Evolutionary conservation across 2,888 invertebrate genomes (phyloP).

Genomic region (Scaeva pyrastri): DNA sequence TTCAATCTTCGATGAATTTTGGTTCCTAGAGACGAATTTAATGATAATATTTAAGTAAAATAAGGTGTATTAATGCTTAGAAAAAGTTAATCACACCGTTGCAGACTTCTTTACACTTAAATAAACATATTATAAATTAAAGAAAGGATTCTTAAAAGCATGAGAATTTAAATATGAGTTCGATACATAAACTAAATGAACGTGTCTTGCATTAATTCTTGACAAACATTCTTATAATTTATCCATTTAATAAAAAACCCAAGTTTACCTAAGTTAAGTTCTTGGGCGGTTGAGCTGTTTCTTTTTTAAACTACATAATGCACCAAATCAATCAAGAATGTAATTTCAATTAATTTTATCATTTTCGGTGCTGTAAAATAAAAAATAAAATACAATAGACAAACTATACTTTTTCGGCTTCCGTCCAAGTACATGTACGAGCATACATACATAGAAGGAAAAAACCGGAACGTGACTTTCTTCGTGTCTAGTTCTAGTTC

Average conservation of each 20-base stretch:
- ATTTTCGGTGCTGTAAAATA: background rate
- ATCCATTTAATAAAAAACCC: background rate
- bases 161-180: background rate
- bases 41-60: too few species aligned
- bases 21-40: too few species aligned
- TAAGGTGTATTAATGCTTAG: too few species aligned
- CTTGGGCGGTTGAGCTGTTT: background rate
- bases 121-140: background rate
- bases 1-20: too few species aligned
- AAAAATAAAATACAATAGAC: background rate
- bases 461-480: constrained; percentile 64
- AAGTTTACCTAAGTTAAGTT: background rate
- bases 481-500: background rate
- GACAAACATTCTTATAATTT: background rate
- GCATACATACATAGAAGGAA: constrained; percentile 15
- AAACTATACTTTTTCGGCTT: constrained; percentile 1
- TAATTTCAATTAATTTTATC: constrained; percentile 63
- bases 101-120: too few species aligned
- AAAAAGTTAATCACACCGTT: too few species aligned
- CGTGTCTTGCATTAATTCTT: background rate
- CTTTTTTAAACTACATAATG: constrained; percentile 36
- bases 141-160: background rate
- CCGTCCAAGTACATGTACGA: constrained; percentile 13
- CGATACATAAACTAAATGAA: constrained; percentile 3
- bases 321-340: constrained; percentile 59